Base-by-base conservation (phyloP, 2,888 invertebrate species). In the Sepiola atlantica region DNA sequence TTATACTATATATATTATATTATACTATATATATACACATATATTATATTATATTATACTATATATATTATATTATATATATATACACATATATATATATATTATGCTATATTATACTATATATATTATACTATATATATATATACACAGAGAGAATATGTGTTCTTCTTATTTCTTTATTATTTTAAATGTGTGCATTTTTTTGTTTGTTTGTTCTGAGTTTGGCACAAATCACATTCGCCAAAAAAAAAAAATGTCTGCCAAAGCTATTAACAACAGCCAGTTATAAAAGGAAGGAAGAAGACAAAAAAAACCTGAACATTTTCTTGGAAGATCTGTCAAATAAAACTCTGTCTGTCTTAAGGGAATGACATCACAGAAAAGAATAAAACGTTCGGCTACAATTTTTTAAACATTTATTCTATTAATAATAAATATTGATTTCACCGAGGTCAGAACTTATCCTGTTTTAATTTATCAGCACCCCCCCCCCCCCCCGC, bases 391-490 rank as follows among this genome's bases (percentile, higher is more conserved):
- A 77, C 77, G 77, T 77, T 77, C 8, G 77, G 77, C 77, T n/a
- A 77, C 77, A 77, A 28, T 77, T 10, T 77, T 77, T 77, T 77
- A 28, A 77, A 77, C 77, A 77, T 77, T 77, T 77, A 77, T 77
- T n/a, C 77, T 77, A 77, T 77, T 77, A 77, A 77, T 77, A 77
- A 77, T 77, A 77, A 77, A 77, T 77, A 77, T 77, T 28, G 77
- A 77, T 77, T 77, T 28, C 77, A 77, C 28, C 28, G 77, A 28
- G 77, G 77, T 77, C 77, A 77, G 12, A 28, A 14, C 28, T 77
- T 77, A 18, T 77, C 77, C 77, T 77, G 77, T 77, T 77, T 77
- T 77, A n/a, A 45, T 28, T 77, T 28, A 77, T 2, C 28, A n/a
- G n/a, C n/a, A n/a, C n/a, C n/a, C n/a, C n/a, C n/a, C n/a, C n/a